phyloP scores from a whole-genome alignment of 2,888 invertebrate species.

The Subacronicta megacephala region DNA sequence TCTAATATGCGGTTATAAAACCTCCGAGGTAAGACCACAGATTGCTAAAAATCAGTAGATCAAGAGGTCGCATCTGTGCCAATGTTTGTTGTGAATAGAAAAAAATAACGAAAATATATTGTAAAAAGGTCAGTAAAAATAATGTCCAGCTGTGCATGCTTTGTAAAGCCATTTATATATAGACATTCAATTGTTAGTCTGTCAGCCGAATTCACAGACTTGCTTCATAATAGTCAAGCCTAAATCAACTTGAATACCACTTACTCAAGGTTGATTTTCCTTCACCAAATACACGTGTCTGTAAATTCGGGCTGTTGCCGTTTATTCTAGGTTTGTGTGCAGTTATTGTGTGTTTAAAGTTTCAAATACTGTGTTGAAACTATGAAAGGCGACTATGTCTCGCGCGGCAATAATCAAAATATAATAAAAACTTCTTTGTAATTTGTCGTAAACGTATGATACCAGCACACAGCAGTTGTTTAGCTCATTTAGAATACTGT shows the following conservation, averaged over 20 bases:
- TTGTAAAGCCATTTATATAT: slow-evolving; percentile 23
- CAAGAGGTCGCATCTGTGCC: neutral
- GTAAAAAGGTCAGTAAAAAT: neutral
- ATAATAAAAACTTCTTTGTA: slow-evolving; percentile 16
- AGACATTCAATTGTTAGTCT: slow-evolving; percentile 55
- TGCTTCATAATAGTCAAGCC: slow-evolving; percentile 26
- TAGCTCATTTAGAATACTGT: slow-evolving; percentile 75
- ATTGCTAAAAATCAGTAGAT: neutral
- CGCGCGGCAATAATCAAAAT: slow-evolving; percentile 23
- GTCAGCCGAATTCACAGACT: slow-evolving; percentile 51
- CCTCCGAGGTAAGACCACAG: neutral
- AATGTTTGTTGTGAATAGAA: neutral
- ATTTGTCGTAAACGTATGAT: slow-evolving; percentile 43
- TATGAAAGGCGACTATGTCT: neutral
- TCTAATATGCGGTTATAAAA: no score
- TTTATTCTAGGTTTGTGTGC: slow-evolving; percentile 74
- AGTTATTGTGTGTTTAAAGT: slow-evolving; percentile 61
- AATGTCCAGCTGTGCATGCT: slow-evolving; percentile 11
- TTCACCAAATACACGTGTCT: slow-evolving; percentile 35
- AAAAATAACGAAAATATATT: neutral
- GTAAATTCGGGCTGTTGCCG: slow-evolving; percentile 58
- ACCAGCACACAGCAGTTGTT: slow-evolving; percentile 75
- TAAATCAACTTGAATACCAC: slow-evolving; percentile 47
- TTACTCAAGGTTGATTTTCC: slow-evolving; percentile 39
- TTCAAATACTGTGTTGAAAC: slow-evolving; percentile 17